A percentile compares a stretch with the other conserved stretches of the same genome.
Conservation (phyloP, 2,113 vertebrate species). For the Engystomops pustulosus region DNA sequence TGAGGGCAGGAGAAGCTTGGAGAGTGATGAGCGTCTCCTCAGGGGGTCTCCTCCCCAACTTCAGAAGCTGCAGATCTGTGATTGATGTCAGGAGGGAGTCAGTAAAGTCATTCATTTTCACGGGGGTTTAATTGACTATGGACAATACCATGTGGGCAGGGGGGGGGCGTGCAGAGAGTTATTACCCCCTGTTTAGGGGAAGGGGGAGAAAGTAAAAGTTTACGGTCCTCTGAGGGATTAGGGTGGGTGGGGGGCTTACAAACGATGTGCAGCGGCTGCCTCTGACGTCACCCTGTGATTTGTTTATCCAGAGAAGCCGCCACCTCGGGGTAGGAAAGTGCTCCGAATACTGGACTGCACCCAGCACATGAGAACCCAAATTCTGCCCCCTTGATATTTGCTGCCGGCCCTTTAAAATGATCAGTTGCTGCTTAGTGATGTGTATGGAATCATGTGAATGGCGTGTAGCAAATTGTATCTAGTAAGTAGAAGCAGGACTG, state of each 20-base stretch:
- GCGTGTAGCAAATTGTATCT: too few species aligned
- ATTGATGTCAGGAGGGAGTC: slow-evolving; percentile 46
- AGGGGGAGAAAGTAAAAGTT: slow-evolving; percentile 49
- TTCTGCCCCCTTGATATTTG: background rate
- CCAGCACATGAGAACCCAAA: too few species aligned
- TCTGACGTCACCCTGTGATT: slow-evolving; percentile 17
- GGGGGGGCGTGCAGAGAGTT: too few species aligned
- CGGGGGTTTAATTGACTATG: slow-evolving; percentile 56
- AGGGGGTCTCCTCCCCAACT: slow-evolving; percentile 19
- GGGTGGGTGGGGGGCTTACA: slow-evolving; percentile 33
- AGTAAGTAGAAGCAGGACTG: too few species aligned
- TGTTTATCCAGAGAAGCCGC: background rate
- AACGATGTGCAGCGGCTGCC: background rate
- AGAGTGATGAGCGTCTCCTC: slow-evolving; percentile 22
- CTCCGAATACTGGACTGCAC: background rate
- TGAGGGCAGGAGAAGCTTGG: background rate
- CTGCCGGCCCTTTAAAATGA: background rate
- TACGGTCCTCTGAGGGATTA: background rate
- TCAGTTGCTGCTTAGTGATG: background rate
- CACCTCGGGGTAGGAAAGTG: background rate
- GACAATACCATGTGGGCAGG: slow-evolving; percentile 26
- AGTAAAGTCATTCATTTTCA: slow-evolving; percentile 51
- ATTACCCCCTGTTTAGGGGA: background rate
- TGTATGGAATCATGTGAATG: too few species aligned
- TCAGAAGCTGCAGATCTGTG: slow-evolving; percentile 25